phyloP scores from a whole-genome alignment of 2,888 invertebrate species.

The Lottia scabra region DNA sequence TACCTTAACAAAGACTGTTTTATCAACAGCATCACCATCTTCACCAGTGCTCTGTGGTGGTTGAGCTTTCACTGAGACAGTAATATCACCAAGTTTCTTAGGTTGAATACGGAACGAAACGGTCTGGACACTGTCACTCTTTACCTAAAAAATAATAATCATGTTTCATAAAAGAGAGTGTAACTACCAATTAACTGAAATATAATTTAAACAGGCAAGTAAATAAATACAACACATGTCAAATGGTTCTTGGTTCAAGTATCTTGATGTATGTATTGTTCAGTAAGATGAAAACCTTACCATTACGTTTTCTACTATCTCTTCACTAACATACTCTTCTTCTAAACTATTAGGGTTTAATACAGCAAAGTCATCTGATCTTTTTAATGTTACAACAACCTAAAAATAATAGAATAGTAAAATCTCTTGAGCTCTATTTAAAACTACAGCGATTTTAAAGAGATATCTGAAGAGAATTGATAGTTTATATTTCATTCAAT shows the following conservation, averaged over 20 bases:
- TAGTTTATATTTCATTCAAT: too few relatives aligned
- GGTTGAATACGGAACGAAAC: conserved; percentile 25
- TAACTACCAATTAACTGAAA: background rate
- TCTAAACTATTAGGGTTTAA: background rate
- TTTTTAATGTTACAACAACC: conserved; percentile 17
- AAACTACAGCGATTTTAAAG: too few relatives aligned
- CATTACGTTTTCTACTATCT: background rate
- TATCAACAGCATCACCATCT: conserved; percentile 20
- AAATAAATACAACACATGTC: too few relatives aligned
- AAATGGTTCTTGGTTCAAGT: too few relatives aligned
- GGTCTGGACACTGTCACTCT: conserved; percentile 8
- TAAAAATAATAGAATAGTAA: conserved; percentile 1
- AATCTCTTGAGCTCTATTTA: too few relatives aligned
- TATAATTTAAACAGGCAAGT: too few relatives aligned
- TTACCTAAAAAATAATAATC: conserved; percentile 7
- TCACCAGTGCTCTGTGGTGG: conserved; percentile 8
- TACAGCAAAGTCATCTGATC: conserved; percentile 13
- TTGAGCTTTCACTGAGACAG: conserved; percentile 20
- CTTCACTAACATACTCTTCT: background rate
- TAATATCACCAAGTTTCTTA: conserved; percentile 18
- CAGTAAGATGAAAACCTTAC: conserved; percentile 5
- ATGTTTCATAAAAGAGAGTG: too few relatives aligned
- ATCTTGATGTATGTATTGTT: too few relatives aligned
- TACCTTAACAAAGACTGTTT: conserved; percentile 26
- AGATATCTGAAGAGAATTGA: too few relatives aligned